Base-by-base conservation (phyloP, 2,113 vertebrate genomes). In the Orientallactaga bullata region DNA sequence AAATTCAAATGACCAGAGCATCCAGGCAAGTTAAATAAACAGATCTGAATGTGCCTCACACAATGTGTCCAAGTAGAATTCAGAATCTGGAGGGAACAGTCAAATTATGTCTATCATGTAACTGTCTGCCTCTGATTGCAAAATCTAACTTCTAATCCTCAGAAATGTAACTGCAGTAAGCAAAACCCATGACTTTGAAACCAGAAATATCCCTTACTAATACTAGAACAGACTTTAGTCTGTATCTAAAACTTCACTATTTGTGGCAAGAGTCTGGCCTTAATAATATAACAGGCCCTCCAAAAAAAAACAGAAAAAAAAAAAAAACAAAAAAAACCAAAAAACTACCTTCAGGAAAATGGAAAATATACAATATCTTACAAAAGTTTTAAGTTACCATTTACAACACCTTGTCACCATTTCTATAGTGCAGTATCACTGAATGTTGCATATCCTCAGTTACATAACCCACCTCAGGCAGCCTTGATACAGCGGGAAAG, bases 151-250 rank as follows among this genome's bases (percentile, higher is more conserved):
- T 98, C 90, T 61, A 58, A 90, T 58, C 74, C 7, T n/a, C 85
- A n/a, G 84, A 97, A 97, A 96, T 55, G 94, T 90, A 89, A 87
- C 35, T 77, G 76, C 93, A 96, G 90, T 97, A 95, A 98, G 98
- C 97, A 98, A 97, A 98, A 97, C 97, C 97, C 97, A 93, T 97
- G 92, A 98, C 96, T 97, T 89, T 93, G 91, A 98, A 98, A 98
- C 98, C 98, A 99, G 98, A 99, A 99, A 99, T 98, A 98, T 99
- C 99, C 99, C 98, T 99, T 99, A 99, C 98, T 99, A 99, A 99
- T 98, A 99, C 99, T 98, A 99, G 98, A 98, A 98, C 99, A 99
- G 99, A 98, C 98, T 97, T 97, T 96, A 96, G 98, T 98, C 98
- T 98, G 98, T 98, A 98, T 98, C 98, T 98, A 98, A 98, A 98